Evolutionary conservation across 2,888 invertebrate genomes (phyloP).

Genomic region (Chouioia cunea): DNA sequence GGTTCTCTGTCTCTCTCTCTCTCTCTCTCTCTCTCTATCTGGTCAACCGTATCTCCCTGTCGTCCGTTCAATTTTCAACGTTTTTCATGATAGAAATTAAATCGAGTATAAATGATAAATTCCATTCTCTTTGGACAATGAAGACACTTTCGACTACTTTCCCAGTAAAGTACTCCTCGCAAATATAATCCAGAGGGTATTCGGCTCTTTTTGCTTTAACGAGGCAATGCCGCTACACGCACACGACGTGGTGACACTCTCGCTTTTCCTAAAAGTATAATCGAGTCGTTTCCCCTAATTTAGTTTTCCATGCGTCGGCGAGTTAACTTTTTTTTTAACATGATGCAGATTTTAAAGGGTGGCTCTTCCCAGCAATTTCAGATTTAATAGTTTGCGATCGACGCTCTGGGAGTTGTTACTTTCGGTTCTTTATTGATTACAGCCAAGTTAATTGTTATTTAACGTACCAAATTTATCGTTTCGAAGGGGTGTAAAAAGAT

Average conservation of each 20-base stretch:
- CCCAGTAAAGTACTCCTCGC: conserved; percentile 23
- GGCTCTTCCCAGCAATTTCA: not conserved
- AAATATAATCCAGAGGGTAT: not conserved
- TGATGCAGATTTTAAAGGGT: not conserved
- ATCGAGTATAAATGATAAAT: conserved; percentile 48
- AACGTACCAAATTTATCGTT: too few relatives aligned
- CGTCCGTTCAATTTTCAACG: not conserved
- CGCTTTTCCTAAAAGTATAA: conserved; percentile 14
- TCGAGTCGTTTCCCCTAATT: conserved; percentile 25
- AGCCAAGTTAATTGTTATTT: too few relatives aligned
- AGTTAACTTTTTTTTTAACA: not conserved
- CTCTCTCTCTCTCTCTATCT: too few relatives aligned
- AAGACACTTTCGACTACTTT: conserved; percentile 1
- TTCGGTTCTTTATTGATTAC: too few relatives aligned
- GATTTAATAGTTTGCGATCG: conserved; percentile 7
- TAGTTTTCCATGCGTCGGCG: conserved; percentile 5
- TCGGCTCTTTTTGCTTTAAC: conserved; percentile 13
- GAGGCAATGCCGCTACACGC: conserved; percentile 2
- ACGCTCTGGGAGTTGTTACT: too few relatives aligned
- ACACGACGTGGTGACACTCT: conserved; percentile 21
- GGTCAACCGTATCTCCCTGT: too few relatives aligned
- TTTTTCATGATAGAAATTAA: conserved; percentile 43
- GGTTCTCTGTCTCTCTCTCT: too few relatives aligned
- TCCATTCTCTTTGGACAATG: not conserved
- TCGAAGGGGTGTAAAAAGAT: too few relatives aligned